Evolutionary conservation across 2,888 invertebrate species (phyloP).

Genomic region (Napeogenes sylphis): DNA sequence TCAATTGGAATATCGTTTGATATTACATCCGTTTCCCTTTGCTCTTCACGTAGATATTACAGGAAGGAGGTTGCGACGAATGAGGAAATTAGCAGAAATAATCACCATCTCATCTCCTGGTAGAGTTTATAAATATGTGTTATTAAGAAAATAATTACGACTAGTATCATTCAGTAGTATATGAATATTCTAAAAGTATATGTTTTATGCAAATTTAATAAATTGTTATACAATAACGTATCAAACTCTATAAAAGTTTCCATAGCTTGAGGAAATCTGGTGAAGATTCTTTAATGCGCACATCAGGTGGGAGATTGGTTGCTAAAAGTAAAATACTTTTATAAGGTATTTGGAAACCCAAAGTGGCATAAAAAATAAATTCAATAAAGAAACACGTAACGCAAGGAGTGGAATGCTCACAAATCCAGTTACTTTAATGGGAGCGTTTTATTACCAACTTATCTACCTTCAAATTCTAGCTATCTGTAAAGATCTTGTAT

Average conservation of each 20-base stretch:
- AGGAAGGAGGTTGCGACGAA: constrained; percentile 24
- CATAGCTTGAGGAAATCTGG: too few species aligned
- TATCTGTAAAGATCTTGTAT: constrained; percentile 17
- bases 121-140: not conserved
- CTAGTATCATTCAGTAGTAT: not conserved
- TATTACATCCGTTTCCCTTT: constrained; percentile 22
- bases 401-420: constrained; percentile 18
- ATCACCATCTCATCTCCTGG: not conserved
- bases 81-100: not conserved
- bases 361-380: constrained; percentile 21
- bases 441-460: constrained; percentile 20
- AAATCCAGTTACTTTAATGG: constrained; percentile 26
- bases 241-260: too few species aligned
- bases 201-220: too few species aligned
- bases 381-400: constrained; percentile 19
- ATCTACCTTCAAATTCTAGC: constrained; percentile 17
- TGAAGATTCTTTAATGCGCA: not conserved
- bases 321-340: not conserved
- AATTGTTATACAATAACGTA: too few species aligned
- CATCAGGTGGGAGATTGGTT: not conserved
- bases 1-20: constrained; percentile 24
- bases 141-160: not conserved
- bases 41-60: constrained; percentile 21
- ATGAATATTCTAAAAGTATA: too few species aligned
- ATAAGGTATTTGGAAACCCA: constrained; percentile 4